Evolutionary conservation across 2,888 invertebrate species (phyloP).

Genomic region (Platycnemis pennipes): DNA sequence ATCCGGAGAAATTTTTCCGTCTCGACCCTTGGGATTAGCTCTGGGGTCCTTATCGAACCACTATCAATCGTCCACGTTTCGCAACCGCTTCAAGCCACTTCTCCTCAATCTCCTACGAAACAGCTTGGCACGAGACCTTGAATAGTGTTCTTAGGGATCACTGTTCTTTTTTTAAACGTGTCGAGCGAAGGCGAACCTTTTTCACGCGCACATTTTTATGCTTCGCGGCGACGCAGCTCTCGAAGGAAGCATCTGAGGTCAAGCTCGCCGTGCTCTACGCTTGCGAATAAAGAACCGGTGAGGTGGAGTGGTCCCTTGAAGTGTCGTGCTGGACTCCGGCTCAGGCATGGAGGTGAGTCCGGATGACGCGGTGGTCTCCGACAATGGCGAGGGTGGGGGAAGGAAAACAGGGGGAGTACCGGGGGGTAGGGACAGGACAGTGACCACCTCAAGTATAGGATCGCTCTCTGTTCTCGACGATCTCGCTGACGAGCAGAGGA

Average conservation of each 20-base stretch:
- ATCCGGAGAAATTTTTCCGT: neutral
- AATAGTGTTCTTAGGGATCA: too few relatives aligned
- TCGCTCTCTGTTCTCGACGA: conserved; percentile 62
- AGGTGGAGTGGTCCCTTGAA: neutral
- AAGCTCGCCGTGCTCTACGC: neutral
- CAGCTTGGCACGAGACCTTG: neutral
- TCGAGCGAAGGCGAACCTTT: too few relatives aligned
- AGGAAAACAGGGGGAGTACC: neutral
- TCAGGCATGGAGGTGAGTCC: neutral
- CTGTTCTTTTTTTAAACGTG: too few relatives aligned
- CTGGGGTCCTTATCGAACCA: neutral
- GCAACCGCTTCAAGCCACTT: neutral
- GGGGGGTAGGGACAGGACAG: conserved; percentile 36
- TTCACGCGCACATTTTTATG: neutral
- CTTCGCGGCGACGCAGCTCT: neutral
- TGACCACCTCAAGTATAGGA: conserved; percentile 50
- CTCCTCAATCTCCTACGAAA: neutral
- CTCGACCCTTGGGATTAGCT: neutral
- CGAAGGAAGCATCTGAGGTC: neutral
- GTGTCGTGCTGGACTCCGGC: neutral
- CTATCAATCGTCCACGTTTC: neutral
- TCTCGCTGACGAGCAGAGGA: conserved; percentile 3
- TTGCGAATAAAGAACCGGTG: neutral
- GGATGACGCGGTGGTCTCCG: neutral
- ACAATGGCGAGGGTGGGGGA: neutral